Conservation (phyloP, 2,888 invertebrate genomes). For the Pterostichus madidus region DNA sequence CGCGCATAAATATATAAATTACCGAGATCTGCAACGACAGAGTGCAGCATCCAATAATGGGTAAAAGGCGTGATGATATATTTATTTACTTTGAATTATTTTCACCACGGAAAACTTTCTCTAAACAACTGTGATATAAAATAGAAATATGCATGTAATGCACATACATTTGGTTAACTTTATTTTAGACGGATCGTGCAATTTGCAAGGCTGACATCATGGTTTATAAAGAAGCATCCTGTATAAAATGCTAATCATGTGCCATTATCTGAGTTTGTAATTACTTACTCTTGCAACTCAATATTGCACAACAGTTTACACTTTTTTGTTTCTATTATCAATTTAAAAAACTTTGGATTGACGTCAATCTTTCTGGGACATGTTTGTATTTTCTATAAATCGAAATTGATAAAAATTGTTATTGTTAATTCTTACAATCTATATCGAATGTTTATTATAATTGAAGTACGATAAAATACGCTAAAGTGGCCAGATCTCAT, state of each 20-base stretch:
- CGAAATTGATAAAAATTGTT: neutral
- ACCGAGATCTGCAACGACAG: too few species aligned
- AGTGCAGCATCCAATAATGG: too few species aligned
- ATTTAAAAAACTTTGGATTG: slow-evolving; percentile 9
- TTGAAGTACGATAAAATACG: neutral
- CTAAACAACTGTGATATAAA: too few species aligned
- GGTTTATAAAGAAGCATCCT: slow-evolving; percentile 13
- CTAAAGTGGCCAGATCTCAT: too few species aligned
- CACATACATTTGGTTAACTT: too few species aligned
- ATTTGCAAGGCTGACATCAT: neutral
- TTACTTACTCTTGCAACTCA: slow-evolving; percentile 18
- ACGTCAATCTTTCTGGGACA: slow-evolving; percentile 16
- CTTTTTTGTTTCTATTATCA: slow-evolving; percentile 11
- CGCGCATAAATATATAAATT: too few species aligned
- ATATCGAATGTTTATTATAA: neutral
- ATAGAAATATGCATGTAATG: too few species aligned
- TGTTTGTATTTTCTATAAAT: neutral
- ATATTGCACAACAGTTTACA: slow-evolving; percentile 8
- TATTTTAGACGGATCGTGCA: too few species aligned
- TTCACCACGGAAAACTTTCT: too few species aligned
- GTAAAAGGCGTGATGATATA: too few species aligned
- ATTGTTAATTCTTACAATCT: neutral
- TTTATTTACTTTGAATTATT: too few species aligned
- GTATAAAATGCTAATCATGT: slow-evolving; percentile 10
- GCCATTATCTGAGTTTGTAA: slow-evolving; percentile 16